Evolutionary conservation across 2,888 invertebrate genomes (phyloP).

Genomic region (Atherix ibis): DNA sequence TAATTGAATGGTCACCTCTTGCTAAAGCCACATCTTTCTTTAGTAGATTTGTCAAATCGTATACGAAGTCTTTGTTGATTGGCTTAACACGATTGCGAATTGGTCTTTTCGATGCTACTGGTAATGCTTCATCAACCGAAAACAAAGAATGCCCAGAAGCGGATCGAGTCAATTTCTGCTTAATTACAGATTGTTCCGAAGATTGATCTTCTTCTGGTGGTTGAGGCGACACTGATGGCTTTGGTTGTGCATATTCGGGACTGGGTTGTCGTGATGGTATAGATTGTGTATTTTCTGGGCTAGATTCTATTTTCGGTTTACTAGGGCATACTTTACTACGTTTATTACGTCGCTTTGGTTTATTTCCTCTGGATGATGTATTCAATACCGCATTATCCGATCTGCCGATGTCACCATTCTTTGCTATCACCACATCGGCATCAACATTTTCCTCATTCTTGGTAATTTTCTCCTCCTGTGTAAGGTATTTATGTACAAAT

Average conservation of each 20-base stretch:
- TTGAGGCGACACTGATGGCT: constrained; percentile 8
- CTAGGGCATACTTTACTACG: constrained; percentile 13
- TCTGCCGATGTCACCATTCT: constrained; percentile 9
- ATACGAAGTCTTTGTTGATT: constrained; percentile 54
- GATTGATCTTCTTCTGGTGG: constrained; percentile 12
- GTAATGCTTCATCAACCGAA: constrained; percentile 13
- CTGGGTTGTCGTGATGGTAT: no score
- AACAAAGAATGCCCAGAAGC: constrained; percentile 14
- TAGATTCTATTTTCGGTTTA: no score
- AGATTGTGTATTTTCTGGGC: constrained; percentile 6
- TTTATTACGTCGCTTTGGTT: constrained; percentile 12
- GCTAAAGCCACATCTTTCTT: constrained; percentile 24
- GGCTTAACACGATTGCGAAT: constrained; percentile 48
- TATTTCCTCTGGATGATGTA: background rate
- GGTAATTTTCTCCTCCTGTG: constrained; percentile 18
- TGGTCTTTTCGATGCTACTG: constrained; percentile 33
- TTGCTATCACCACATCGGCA: constrained; percentile 22
- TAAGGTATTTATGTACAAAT: constrained; percentile 25
- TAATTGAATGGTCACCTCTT: constrained; percentile 11
- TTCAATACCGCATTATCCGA: background rate
- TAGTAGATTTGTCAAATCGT: constrained; percentile 45
- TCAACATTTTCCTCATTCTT: constrained; percentile 26
- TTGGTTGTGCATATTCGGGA: background rate
- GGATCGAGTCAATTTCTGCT: constrained; percentile 17
- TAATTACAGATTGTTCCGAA: constrained; percentile 14